phyloP scores from a whole-genome alignment of 1,140 invertebrate genomes.

The Physella acuta region DNA sequence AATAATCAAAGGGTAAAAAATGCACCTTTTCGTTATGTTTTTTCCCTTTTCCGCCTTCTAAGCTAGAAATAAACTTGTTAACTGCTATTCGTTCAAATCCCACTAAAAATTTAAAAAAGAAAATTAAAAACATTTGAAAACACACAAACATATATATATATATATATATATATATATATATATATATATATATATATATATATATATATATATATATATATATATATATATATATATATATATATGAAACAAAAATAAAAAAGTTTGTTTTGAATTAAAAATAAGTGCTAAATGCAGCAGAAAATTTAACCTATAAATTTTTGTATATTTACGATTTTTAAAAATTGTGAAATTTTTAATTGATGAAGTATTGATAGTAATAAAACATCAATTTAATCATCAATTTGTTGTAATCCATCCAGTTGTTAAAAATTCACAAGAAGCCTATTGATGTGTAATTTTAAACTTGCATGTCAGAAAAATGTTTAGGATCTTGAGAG shows the following conservation, averaged over 20 bases:
- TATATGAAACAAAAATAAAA: not conserved
- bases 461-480: too few relatives aligned
- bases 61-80: constrained; percentile 30
- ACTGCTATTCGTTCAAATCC: constrained; percentile 41
- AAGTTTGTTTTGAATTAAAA: not conserved
- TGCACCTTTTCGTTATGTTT: constrained; percentile 23
- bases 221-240: not conserved
- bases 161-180: not conserved
- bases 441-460: too few relatives aligned
- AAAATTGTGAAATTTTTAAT: not conserved
- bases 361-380: not conserved
- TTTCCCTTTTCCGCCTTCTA: constrained; percentile 31
- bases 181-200: not conserved
- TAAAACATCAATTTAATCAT: not conserved
- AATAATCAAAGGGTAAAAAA: not conserved
- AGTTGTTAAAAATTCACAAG: too few relatives aligned
- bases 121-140: too few relatives aligned
- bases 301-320: not conserved
- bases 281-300: not conserved
- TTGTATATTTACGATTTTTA: not conserved
- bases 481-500: too few relatives aligned
- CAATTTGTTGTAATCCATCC: too few relatives aligned
- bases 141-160: constrained; percentile 1
- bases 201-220: not conserved
- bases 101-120: constrained; percentile 35